Conservation (phyloP, 23 tunicate species). For the Styela clava region DNA sequence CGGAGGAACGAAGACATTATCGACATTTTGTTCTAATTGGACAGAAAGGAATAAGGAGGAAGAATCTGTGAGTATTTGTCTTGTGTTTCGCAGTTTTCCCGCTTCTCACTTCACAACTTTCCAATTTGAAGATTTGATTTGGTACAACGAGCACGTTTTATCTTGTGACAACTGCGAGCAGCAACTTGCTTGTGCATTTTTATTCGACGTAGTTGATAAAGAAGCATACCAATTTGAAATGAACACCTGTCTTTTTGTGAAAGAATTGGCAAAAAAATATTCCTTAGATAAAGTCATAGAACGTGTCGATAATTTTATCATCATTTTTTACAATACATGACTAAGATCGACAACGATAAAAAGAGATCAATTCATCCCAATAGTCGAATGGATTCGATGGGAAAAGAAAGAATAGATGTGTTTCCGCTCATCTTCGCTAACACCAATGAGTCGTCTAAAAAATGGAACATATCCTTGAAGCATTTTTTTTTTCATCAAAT, state of each 20-base stretch:
- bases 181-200: background rate
- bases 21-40: background rate
- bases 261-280: background rate
- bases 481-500: too few relatives aligned
- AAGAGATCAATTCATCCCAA: too few relatives aligned
- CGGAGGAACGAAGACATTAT: background rate
- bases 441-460: too few relatives aligned
- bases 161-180: background rate
- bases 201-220: too few relatives aligned
- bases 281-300: background rate
- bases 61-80: background rate
- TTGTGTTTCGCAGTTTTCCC: background rate
- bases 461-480: background rate
- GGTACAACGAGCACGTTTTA: background rate
- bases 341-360: background rate
- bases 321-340: background rate
- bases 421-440: background rate
- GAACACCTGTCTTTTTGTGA: background rate
- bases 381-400: background rate
- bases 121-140: background rate
- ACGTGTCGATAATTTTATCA: background rate
- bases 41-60: background rate
- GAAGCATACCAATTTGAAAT: background rate
- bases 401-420: background rate
- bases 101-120: background rate